Evolutionary conservation across 2,888 invertebrate genomes (phyloP).

Genomic region (Cecidostiba fungosa): DNA sequence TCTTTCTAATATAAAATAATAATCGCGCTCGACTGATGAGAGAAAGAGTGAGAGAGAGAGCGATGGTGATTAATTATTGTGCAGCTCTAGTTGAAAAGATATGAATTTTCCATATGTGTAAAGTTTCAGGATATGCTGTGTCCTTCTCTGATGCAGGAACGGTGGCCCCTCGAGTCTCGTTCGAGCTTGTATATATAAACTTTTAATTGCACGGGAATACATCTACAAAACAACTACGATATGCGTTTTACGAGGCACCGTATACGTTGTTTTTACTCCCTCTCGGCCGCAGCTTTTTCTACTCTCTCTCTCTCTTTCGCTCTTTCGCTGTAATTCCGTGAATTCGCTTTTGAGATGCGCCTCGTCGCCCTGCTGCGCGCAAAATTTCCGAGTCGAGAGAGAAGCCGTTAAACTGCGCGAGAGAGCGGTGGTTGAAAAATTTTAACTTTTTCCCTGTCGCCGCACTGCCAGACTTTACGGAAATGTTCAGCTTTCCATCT

Average conservation of each 20-base stretch:
- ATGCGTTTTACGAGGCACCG: not conserved
- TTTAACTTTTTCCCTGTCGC: constrained; percentile 2
- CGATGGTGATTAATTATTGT: constrained; percentile 45
- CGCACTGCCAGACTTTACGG: not conserved
- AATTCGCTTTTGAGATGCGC: constrained; percentile 19
- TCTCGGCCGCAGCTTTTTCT: not conserved
- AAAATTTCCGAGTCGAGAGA: not conserved
- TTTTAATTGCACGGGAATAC: constrained; percentile 56
- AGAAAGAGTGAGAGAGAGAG: no score
- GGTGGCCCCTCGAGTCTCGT: constrained; percentile 14
- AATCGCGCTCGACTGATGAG: no score
- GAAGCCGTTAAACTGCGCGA: constrained; percentile 10
- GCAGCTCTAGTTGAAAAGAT: not conserved
- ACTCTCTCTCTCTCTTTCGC: not conserved
- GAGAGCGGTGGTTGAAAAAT: not conserved
- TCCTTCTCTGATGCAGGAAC: not conserved
- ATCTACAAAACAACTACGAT: constrained; percentile 2
- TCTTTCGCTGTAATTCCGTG: not conserved
- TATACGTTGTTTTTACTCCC: not conserved
- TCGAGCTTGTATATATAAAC: constrained; percentile 36
- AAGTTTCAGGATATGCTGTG: constrained; percentile 32
- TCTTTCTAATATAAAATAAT: no score
- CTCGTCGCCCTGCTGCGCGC: not conserved
- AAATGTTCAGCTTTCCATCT: not conserved
- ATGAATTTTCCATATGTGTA: constrained; percentile 55